phyloP scores from a whole-genome alignment of 2,797 vertebrate species.

The Schizopygopsis malacanthus region DNA sequence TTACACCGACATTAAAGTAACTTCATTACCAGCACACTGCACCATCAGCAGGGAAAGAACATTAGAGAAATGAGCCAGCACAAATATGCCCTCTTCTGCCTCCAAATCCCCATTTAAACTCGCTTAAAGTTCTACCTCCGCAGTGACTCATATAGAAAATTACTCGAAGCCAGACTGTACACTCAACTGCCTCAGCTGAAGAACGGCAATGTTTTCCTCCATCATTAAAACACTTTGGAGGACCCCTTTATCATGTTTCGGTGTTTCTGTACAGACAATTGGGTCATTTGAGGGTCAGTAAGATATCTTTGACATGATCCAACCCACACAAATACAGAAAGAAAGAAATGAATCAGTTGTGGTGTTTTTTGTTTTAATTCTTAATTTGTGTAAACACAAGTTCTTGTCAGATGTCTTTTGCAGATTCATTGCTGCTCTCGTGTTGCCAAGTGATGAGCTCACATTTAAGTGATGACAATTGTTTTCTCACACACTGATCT shows the following conservation, averaged over 20 bases:
- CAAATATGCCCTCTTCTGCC: conserved; percentile 45
- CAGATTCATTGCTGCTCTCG: too few relatives aligned
- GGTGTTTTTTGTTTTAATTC: not conserved
- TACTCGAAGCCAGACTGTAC: conserved; percentile 30
- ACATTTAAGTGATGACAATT: not conserved
- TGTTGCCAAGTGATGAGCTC: not conserved
- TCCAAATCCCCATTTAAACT: conserved; percentile 52
- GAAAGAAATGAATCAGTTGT: not conserved
- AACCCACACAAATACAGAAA: not conserved
- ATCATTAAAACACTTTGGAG: conserved; percentile 20
- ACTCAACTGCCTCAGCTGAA: not conserved
- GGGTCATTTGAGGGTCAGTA: not conserved
- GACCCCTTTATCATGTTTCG: not conserved
- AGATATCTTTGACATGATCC: not conserved
- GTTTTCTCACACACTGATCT: conserved; percentile 1
- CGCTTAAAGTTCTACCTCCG: conserved; percentile 44
- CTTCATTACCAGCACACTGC: conserved; percentile 47
- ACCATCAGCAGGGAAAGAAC: conserved; percentile 47
- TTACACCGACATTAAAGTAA: conserved; percentile 42
- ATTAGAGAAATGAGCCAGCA: conserved; percentile 59
- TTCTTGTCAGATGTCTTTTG: not conserved
- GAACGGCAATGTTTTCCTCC: not conserved
- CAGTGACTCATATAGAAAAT: conserved; percentile 10
- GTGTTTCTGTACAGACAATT: not conserved
- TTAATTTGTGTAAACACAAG: not conserved